These are phyloP conservation scores for Alca torda DNA, from an alignment of 2,797 vertebrate genomes.

Conservation along the genomic window DNA sequence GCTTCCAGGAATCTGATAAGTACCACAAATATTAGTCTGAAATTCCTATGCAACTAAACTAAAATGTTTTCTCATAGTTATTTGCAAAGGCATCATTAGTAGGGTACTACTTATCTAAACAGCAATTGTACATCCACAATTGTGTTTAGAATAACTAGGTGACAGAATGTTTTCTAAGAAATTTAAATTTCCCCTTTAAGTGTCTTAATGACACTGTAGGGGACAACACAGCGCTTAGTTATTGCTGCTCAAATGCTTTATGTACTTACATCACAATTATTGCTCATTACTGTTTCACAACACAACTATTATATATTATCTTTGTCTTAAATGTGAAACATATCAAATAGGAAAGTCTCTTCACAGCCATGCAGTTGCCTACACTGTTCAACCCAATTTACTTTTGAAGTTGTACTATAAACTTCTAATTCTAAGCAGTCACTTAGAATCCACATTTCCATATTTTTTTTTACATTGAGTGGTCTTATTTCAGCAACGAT, in stretches of 20 bases:
- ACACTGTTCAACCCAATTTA: neutral
- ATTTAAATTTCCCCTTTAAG: neutral
- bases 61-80: neutral
- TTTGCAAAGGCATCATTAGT: neutral
- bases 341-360: neutral
- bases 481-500: neutral
- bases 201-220: neutral
- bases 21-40: neutral
- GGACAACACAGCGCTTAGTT: neutral
- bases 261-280: neutral
- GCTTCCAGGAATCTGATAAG: neutral
- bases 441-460: neutral
- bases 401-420: neutral
- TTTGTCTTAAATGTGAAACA: neutral
- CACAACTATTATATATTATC: neutral
- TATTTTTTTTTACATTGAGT: neutral
- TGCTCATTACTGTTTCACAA: neutral
- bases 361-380: neutral
- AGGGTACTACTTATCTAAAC: neutral
- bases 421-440: neutral
- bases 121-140: neutral
- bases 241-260: neutral
- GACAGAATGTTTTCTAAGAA: neutral
- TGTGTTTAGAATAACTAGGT: neutral
- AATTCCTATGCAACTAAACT: neutral